A percentile compares a stretch with the other conserved stretches of the same genome.
These are phyloP conservation scores for Koerneria pararmatus DNA, from an alignment of 2,888 invertebrate genomes.

Conservation along the genomic window DNA sequence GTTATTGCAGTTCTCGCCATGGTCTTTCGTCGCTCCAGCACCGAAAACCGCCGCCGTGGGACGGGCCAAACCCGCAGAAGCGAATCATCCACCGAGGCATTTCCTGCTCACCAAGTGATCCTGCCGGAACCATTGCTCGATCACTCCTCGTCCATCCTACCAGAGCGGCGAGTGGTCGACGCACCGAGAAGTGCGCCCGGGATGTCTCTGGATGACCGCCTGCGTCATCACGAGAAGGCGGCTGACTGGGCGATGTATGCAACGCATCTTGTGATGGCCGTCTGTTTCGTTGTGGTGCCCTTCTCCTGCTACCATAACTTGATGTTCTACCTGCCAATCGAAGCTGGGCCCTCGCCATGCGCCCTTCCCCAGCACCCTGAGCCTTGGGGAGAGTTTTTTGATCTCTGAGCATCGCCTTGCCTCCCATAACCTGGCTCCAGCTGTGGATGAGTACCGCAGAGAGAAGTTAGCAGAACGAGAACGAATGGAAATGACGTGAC, in stretches of 20 bases:
- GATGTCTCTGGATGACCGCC: neutral
- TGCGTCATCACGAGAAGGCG: conserved; percentile 2
- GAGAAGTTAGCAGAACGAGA: too few relatives aligned
- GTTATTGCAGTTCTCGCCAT: too few relatives aligned
- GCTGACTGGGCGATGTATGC: conserved; percentile 15
- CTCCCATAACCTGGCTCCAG: too few relatives aligned
- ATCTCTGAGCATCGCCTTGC: too few relatives aligned
- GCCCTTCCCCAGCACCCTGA: conserved; percentile 1
- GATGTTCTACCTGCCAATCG: conserved; percentile 10
- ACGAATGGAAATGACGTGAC: too few relatives aligned
- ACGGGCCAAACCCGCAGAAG: too few relatives aligned
- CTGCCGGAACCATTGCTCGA: too few relatives aligned
- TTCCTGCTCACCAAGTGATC: too few relatives aligned
- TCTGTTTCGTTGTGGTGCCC: conserved; percentile 23
- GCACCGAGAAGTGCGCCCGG: neutral
- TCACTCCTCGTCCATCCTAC: too few relatives aligned
- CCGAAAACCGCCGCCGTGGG: neutral
- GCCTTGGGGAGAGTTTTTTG: conserved; percentile 22
- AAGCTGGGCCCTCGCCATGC: neutral
- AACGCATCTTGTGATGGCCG: conserved; percentile 21
- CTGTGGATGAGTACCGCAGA: too few relatives aligned
- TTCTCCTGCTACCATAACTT: conserved; percentile 19
- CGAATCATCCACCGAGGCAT: too few relatives aligned
- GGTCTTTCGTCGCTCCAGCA: neutral
- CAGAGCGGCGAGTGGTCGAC: neutral